Base-by-base conservation (phyloP, 2,113 vertebrate species). In the Corythoichthys intestinalis region DNA sequence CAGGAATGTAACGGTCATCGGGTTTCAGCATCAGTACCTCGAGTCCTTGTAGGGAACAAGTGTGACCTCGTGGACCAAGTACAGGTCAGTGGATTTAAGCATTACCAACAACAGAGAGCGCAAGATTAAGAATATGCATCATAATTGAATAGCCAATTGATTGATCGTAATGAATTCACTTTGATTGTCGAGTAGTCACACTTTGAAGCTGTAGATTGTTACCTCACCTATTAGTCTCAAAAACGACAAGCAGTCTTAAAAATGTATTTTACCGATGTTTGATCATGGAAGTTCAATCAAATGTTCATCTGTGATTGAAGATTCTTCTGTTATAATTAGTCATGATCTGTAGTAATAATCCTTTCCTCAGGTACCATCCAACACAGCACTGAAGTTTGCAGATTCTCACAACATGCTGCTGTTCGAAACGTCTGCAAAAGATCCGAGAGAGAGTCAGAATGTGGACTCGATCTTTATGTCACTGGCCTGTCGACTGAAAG, bases 391-490 rank as follows among this genome's bases (percentile, higher is more conserved):
- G 72, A 98, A 96, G 88, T 98, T 98, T 14, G 97, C 97, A 0
- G 95, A 98, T 0, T 88, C 96, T 75, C 95, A 98, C 87, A 98
- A 98, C 91, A 97, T 98, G 96, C 93, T 98, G 80, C 93, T 98
- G 72, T 98, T 98, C 65, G 96, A 98, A 89, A 98, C 97, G 3
- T 98, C 97, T 0, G 97, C 97, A 78, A 98, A 98, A 90, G 97
- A 98, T 91, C 96, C 96, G 17, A 91, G 91, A 88, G 96, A 98
- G 85, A 96, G 93, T 75, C 96, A 97, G 89, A 97, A 97, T 0
- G 96, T 98, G 73, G 94, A 98, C 69, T 96, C 95, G 1, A 98
- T 98, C 89, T 98, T 98, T 90, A 98, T 98, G 96, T 95, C 95
- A 67, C 91, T 98, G 91, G 96, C 94, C 61, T 98, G 96, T 82